phyloP scores from a whole-genome alignment of 2,888 invertebrate genomes.

The Serripes groenlandicus region DNA sequence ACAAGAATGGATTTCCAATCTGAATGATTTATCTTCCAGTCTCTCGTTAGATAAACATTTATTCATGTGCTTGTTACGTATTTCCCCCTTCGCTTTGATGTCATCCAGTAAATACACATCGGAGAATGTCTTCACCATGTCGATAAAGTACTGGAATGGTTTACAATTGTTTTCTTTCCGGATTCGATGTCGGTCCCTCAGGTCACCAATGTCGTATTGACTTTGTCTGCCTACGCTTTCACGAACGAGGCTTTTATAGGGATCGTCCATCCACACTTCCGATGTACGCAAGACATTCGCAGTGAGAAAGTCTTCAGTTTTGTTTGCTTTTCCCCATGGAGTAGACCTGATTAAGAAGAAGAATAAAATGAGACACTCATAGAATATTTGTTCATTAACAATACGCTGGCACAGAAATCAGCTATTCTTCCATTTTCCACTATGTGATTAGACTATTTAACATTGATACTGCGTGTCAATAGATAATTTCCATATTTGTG shows the following conservation, averaged over 20 bases:
- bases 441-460: too few species aligned
- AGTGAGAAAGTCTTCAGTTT: background rate
- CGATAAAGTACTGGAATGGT: slow-evolving; percentile 41
- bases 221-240: slow-evolving; percentile 24
- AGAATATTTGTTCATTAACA: too few species aligned
- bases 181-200: slow-evolving; percentile 28
- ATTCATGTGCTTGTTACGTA: slow-evolving; percentile 20
- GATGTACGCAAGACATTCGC: slow-evolving; percentile 30
- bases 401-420: too few species aligned
- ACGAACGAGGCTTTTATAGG: slow-evolving; percentile 19
- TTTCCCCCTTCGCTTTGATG: slow-evolving; percentile 1
- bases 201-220: slow-evolving; percentile 9
- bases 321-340: slow-evolving; percentile 37
- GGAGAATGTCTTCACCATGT: slow-evolving; percentile 29
- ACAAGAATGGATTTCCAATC: too few species aligned
- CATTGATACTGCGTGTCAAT: too few species aligned
- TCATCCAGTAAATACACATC: slow-evolving; percentile 33
- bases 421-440: too few species aligned
- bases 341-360: too few species aligned
- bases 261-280: slow-evolving; percentile 49
- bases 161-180: slow-evolving; percentile 40
- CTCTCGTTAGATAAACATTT: slow-evolving; percentile 15
- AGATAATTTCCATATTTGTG: too few species aligned
- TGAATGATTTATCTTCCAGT: too few species aligned
- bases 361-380: too few species aligned